These are phyloP conservation scores for Pseudochirops corinnae DNA, from an alignment of 2,797 vertebrate genomes.

Conservation along the genomic window DNA sequence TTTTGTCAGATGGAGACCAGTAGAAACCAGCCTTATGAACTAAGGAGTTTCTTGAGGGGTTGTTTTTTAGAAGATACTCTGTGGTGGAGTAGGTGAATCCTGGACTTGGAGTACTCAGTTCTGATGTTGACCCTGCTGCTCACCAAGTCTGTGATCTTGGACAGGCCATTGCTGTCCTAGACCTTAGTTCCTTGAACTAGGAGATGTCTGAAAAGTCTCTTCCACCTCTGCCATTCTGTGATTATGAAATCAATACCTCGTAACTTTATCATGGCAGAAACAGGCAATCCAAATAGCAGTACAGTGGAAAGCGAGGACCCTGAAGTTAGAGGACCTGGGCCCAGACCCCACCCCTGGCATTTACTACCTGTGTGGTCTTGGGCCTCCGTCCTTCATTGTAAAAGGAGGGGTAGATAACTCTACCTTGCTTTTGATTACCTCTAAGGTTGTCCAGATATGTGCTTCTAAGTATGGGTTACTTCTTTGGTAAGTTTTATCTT, in stretches of 20 bases:
- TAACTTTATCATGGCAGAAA: background rate
- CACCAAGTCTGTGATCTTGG: background rate
- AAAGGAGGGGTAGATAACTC: background rate
- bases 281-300: background rate
- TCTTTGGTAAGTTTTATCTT: background rate
- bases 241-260: background rate
- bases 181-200: background rate
- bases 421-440: background rate
- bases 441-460: background rate
- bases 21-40: background rate
- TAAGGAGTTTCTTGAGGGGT: background rate
- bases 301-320: background rate
- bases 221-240: background rate
- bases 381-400: background rate
- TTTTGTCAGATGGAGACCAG: background rate
- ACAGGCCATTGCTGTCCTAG: background rate
- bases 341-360: background rate
- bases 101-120: background rate
- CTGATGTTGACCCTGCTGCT: background rate
- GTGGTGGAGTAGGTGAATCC: background rate
- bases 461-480: background rate
- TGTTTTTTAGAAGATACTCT: background rate
- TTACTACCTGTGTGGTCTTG: background rate
- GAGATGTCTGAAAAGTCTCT: background rate
- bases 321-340: background rate